These are phyloP conservation scores for Pegea sp. DNA, from an alignment of 23 tunicate species.

Conservation along the genomic window DNA sequence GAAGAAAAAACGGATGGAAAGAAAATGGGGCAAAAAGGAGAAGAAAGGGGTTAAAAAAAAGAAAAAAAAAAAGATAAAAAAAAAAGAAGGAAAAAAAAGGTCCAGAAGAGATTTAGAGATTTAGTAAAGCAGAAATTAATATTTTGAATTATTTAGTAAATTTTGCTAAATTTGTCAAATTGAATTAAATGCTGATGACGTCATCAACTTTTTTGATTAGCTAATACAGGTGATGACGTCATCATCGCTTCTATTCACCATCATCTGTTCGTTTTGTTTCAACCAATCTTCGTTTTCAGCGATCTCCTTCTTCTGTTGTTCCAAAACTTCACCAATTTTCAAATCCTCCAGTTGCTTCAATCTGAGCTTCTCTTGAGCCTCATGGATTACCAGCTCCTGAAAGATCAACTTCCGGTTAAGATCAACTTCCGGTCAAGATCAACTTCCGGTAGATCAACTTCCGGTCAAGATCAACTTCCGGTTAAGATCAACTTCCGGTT, in stretches of 20 bases:
- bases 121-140: background rate
- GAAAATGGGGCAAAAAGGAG: too few relatives aligned
- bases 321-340: slow-evolving; percentile 12
- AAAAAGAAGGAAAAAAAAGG: too few relatives aligned
- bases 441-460: too few relatives aligned
- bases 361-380: slow-evolving; percentile 52
- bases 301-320: slow-evolving; percentile 23
- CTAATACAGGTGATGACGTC: background rate
- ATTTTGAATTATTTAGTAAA: background rate
- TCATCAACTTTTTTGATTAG: background rate
- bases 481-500: too few relatives aligned
- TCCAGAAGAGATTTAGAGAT: too few relatives aligned
- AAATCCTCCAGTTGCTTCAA: slow-evolving; percentile 32
- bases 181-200: background rate
- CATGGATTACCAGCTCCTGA: slow-evolving; percentile 62
- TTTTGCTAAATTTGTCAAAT: background rate
- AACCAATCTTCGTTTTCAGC: slow-evolving; percentile 52
- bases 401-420: background rate
- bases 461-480: too few relatives aligned
- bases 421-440: too few relatives aligned
- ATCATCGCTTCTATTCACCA: slow-evolving; percentile 20
- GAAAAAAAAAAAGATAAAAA: too few relatives aligned
- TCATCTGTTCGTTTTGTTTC: slow-evolving; percentile 23
- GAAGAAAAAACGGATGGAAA: too few relatives aligned
- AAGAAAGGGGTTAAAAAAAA: too few relatives aligned